These are phyloP conservation scores for Acipenser ruthenus DNA, from an alignment of 2,797 vertebrate species.

Conservation along the genomic window DNA sequence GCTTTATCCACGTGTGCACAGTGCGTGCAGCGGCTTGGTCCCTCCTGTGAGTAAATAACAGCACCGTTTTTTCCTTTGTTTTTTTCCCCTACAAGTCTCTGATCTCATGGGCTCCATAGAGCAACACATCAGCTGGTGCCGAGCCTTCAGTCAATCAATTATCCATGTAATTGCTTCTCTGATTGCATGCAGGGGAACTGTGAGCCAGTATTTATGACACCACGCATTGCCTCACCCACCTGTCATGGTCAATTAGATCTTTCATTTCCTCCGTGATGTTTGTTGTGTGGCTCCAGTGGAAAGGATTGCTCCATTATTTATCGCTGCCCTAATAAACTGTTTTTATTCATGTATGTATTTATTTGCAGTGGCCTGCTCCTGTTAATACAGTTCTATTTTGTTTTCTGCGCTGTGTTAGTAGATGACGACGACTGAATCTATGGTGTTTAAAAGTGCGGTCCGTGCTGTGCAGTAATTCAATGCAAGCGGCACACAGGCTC, in stretches of 20 bases:
- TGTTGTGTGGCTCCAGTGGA: neutral
- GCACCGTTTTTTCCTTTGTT: neutral
- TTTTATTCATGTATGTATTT: too few relatives aligned
- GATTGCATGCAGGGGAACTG: constrained; percentile 15
- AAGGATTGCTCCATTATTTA: constrained; percentile 12
- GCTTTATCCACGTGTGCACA: too few relatives aligned
- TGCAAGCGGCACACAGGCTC: too few relatives aligned
- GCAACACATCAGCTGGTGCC: constrained; percentile 12
- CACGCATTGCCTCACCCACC: constrained; percentile 23
- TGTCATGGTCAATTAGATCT: constrained; percentile 46
- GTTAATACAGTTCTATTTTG: too few relatives aligned
- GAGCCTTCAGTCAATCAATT: constrained; percentile 20
- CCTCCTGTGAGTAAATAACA: too few relatives aligned
- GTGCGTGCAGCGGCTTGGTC: too few relatives aligned
- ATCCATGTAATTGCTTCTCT: constrained; percentile 27
- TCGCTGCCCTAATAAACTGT: neutral
- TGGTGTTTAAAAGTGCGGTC: too few relatives aligned
- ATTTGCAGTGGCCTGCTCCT: too few relatives aligned
- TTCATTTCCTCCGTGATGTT: constrained; percentile 42
- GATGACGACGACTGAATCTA: too few relatives aligned
- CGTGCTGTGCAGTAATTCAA: too few relatives aligned
- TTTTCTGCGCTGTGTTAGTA: too few relatives aligned
- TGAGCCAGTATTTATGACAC: constrained; percentile 14
- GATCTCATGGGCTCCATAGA: neutral
- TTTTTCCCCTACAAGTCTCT: neutral